Conservation (phyloP, 2,113 vertebrate genomes). For the Scomber scombrus region DNA sequence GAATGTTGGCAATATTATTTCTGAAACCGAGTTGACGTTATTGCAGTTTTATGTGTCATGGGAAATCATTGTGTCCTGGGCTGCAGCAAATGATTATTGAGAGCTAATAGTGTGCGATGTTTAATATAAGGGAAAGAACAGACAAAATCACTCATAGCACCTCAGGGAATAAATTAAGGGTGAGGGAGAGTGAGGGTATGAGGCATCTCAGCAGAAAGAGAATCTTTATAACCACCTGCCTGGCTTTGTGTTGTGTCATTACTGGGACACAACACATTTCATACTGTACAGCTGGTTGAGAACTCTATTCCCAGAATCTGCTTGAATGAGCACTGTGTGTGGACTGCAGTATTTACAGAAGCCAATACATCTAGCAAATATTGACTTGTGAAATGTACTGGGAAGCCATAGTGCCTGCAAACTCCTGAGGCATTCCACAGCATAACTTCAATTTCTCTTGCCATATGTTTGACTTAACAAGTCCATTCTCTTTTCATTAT, state of each 20-base stretch:
- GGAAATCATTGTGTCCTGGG: slow-evolving; percentile 93
- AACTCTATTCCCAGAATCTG: slow-evolving; percentile 64
- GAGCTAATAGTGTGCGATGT: slow-evolving; percentile 92
- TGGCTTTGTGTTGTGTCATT: slow-evolving; percentile 76
- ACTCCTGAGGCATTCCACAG: slow-evolving; percentile 60
- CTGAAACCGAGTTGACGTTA: slow-evolving; percentile 84
- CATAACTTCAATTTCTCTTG: slow-evolving; percentile 52
- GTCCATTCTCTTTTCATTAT: slow-evolving; percentile 53
- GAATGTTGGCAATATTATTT: slow-evolving; percentile 85
- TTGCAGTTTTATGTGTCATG: slow-evolving; percentile 89
- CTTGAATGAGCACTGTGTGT: slow-evolving; percentile 62
- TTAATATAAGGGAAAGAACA: slow-evolving; percentile 90
- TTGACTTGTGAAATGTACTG: slow-evolving; percentile 74
- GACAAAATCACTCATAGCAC: slow-evolving; percentile 85
- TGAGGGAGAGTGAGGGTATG: slow-evolving; percentile 85
- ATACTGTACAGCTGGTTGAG: slow-evolving; percentile 59
- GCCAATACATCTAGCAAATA: slow-evolving; percentile 77
- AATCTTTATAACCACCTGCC: slow-evolving; percentile 89
- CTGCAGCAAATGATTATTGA: slow-evolving; percentile 89
- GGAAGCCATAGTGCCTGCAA: slow-evolving; percentile 26
- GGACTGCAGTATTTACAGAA: slow-evolving; percentile 66
- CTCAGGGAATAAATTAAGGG: slow-evolving; percentile 91
- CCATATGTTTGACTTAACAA: slow-evolving; percentile 74
- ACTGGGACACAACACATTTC: slow-evolving; percentile 63
- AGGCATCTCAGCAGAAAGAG: slow-evolving; percentile 88